A percentile compares a stretch with the other conserved stretches of the same genome.
These are phyloP conservation scores for Scaptomyza caliginosa DNA, from an alignment of 2,888 invertebrate species.

Conservation along the genomic window DNA sequence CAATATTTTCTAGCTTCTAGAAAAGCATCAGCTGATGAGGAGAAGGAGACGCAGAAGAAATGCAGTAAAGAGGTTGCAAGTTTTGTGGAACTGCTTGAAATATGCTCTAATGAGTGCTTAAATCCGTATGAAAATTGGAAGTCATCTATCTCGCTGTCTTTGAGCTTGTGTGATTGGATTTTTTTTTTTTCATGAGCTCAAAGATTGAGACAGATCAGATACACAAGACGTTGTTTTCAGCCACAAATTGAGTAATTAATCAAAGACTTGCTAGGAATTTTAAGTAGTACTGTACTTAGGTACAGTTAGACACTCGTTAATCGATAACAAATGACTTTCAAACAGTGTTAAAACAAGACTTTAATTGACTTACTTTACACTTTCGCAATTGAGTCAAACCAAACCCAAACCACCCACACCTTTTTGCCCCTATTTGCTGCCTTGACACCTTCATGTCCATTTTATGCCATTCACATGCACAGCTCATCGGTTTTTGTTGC, in stretches of 20 bases:
- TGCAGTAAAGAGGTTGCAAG: too few relatives aligned
- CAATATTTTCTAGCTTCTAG: conserved; percentile 37
- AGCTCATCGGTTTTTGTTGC: conserved; percentile 26
- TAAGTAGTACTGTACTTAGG: neutral
- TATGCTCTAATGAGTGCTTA: conserved; percentile 3
- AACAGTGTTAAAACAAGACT: neutral
- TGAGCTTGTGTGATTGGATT: neutral
- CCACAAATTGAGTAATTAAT: conserved; percentile 18
- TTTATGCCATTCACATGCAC: conserved; percentile 31
- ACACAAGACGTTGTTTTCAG: neutral
- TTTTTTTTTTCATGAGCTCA: conserved; percentile 1
- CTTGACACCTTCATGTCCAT: conserved; percentile 47
- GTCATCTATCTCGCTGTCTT: neutral
- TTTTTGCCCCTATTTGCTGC: conserved; percentile 1
- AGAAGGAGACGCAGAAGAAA: too few relatives aligned
- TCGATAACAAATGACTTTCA: too few relatives aligned
- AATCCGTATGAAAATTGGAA: conserved; percentile 2
- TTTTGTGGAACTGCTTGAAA: neutral
- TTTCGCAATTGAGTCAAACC: too few relatives aligned
- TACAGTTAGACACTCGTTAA: too few relatives aligned
- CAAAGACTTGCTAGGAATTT: too few relatives aligned
- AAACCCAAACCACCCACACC: neutral
- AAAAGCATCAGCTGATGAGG: neutral
- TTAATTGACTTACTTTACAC: too few relatives aligned
- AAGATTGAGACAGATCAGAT: neutral